Conservation (phyloP, 2,113 vertebrate species). For the Capricornis sumatraensis region DNA sequence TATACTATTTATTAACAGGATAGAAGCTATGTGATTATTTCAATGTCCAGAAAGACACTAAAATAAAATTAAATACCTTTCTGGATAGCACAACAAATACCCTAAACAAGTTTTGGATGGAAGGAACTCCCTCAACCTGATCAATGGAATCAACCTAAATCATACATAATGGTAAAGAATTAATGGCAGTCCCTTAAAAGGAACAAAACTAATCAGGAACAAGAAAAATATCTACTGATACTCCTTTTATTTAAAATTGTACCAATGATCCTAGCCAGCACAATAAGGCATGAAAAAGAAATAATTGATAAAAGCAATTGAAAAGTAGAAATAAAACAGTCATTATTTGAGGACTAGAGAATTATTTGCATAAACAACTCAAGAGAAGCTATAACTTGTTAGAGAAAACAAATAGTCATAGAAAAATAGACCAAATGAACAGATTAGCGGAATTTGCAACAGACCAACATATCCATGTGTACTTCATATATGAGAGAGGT, state of each 20-base stretch:
- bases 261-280: background rate
- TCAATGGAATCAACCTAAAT: background rate
- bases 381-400: background rate
- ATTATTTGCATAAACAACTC: background rate
- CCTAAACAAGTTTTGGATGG: background rate
- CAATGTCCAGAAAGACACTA: background rate
- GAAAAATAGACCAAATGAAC: background rate
- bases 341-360: background rate
- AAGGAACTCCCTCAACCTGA: background rate
- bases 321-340: background rate
- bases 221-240: background rate
- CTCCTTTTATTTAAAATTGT: background rate
- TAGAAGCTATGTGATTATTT: background rate
- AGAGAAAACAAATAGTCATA: background rate
- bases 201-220: background rate
- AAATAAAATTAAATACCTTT: background rate
- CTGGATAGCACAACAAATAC: background rate
- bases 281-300: slow-evolving; percentile 21
- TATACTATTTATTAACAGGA: background rate
- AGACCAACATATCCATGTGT: background rate
- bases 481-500: background rate
- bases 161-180: background rate
- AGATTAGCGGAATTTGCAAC: background rate
- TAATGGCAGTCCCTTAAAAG: background rate
- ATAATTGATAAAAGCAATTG: background rate